Evolutionary conservation across 2,113 vertebrate genomes (phyloP).

Genomic region (Mormyrus iriodes): DNA sequence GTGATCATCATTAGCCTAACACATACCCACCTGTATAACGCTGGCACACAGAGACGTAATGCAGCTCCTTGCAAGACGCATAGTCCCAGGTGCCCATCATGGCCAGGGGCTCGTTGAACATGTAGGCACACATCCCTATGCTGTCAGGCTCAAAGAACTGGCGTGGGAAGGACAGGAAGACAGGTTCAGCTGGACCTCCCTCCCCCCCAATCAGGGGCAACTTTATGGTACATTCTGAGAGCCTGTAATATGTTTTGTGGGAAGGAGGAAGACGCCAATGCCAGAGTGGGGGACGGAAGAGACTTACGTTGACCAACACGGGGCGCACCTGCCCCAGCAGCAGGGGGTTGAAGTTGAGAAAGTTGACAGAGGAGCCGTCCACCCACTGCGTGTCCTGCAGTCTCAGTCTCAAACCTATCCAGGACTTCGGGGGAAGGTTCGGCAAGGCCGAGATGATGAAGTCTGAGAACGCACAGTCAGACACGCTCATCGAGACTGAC

Average conservation of each 20-base stretch:
- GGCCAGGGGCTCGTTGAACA: not conserved
- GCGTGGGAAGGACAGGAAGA: not conserved
- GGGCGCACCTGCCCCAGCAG: conserved; percentile 64
- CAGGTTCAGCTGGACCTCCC: not conserved
- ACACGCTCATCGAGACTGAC: not conserved
- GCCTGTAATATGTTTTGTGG: not conserved
- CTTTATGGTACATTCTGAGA: not conserved
- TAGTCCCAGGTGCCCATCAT: conserved; percentile 15
- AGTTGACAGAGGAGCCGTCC: conserved; percentile 63
- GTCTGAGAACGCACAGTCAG: conserved; percentile 59
- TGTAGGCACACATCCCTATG: conserved; percentile 7
- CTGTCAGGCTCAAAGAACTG: not conserved
- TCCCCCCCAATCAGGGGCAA: too few relatives aligned
- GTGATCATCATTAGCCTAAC: too few relatives aligned
- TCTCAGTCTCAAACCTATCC: conserved; percentile 79
- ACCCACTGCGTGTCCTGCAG: conserved; percentile 62
- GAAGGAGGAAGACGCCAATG: not conserved
- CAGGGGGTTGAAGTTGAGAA: conserved; percentile 78
- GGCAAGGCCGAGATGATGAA: conserved; percentile 75
- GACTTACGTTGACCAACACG: conserved; percentile 69
- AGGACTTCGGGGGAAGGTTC: conserved; percentile 54
- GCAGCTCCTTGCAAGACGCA: not conserved
- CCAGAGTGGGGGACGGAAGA: not conserved
- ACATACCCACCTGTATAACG: not conserved
- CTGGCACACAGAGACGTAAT: not conserved